Base-by-base conservation (phyloP, 2,113 vertebrate genomes). In the Phocoena phocoena region DNA sequence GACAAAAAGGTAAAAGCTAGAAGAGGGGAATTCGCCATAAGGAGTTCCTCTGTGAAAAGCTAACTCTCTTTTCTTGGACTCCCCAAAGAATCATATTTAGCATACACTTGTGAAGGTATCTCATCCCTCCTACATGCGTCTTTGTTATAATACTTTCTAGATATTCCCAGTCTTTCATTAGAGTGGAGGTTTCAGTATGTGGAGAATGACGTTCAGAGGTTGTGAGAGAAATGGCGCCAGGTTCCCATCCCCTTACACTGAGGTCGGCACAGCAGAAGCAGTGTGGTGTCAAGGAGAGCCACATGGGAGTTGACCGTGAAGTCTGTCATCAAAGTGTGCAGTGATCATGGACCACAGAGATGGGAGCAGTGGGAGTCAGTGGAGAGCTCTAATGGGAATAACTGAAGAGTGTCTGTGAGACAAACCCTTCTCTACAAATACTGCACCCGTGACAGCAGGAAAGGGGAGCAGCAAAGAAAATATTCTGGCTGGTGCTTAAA, bases 311-410 rank as follows among this genome's bases (percentile, higher is more conserved):
- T 44, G 21, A 11, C 36, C 2, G 41, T 36, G 71, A 55, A 14
- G 70, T 53, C 62, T 31, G 20, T 23, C 0, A 2, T 20, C 5
- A 4, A 41, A 6, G 9, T 21, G 8, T 26, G 13, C 1, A 3
- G 26, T 8, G 8, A 31, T 44, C 33, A 38, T 6, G 20, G 50
- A 10, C 71, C 44, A 28, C 26, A 44, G 47, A 58, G 13, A 7
- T 2, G 33, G 77, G 6, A 62, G 36, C 13, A 1, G 5, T 10
- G 8, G 13, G 4, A 1, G 1, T n/a, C 0, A 0, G 0, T 5
- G 36, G 33, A 77, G 26, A 44, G 20, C 38, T 17, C n/a, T 31
- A 23, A 1, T 4, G 33, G 65, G 31, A 26, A 12, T 15, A 58
- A 79, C 6, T 13, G 63, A 36, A 58, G 80, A 84, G 4, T 6